Evolutionary conservation across 2,888 invertebrate species (phyloP), one percentile per base, ranked within the genome.

Genomic region (Nymphalis c-album): DNA sequence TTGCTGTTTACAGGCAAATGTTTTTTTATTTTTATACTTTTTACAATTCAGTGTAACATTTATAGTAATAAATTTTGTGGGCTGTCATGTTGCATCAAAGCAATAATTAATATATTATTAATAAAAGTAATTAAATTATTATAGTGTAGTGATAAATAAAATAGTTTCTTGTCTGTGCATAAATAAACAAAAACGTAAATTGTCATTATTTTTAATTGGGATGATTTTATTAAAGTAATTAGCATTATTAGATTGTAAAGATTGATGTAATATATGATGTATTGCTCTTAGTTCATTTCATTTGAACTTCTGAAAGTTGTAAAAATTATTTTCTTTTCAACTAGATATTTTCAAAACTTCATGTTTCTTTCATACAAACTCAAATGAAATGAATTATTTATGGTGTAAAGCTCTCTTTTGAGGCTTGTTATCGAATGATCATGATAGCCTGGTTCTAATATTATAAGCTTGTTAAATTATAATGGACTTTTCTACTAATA

Each of bases 81-180:
- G 48, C 63, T 58, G 63, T 58, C 57, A 40, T 63, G 47, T 20
- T 58, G 63, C 63, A 58, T 40, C 58, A 60, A 64, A 64, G 58
- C 18, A 64, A 60, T 60, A 50, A 64, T 26, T 7, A 40, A 40
- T 40, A 57, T 57, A 40, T 40, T 13, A 31, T 57, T 35, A 40
- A n/a, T 55, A 16, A 55, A 55, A 7, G 6, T 31, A 18, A 35
- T 35, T 7, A 57, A 18, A 18, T 40, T 20, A 57, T 40, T 3
- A 5, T 57, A 4, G 10, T 18, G 10, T 57, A 57, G 48, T n/a
- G 7, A 8, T 48, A 48, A 48, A 48, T n/a, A 0, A 18, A 17
- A 48, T n/a, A 16, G 7, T 16, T 31, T 55, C 31, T 26, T 17
- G 31, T 55, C 31, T 55, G 26, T 26, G 17, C 26, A 53, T 53